These are phyloP conservation scores for Myiotriccus ornatus DNA, from an alignment of 2,797 vertebrate species.

Conservation along the genomic window DNA sequence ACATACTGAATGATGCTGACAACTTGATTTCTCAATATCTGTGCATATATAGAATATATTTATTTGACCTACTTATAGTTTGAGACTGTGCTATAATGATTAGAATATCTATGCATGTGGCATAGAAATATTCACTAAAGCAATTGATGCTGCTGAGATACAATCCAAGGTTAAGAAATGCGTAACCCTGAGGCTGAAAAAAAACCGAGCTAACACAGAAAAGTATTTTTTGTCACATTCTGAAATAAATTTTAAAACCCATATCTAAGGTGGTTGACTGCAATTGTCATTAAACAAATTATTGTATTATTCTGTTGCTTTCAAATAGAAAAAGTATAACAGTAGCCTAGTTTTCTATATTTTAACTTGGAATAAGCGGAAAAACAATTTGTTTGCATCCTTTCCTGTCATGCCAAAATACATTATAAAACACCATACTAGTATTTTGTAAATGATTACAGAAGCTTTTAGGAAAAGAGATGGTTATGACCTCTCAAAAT, in stretches of 20 bases:
- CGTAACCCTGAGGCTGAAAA: not conserved
- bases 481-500: not conserved
- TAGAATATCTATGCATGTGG: not conserved
- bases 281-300: not conserved
- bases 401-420: not conserved
- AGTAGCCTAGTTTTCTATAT: not conserved
- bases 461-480: not conserved
- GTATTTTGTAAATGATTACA: not conserved
- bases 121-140: conserved; percentile 45
- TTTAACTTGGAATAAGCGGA: not conserved
- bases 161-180: conserved; percentile 16
- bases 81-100: not conserved
- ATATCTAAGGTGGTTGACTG: not conserved
- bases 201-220: not conserved
- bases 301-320: not conserved
- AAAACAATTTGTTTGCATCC: not conserved
- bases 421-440: not conserved
- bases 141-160: not conserved
- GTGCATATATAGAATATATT: not conserved
- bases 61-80: conserved; percentile 17
- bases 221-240: not conserved
- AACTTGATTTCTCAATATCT: conserved; percentile 43
- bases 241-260: conserved; percentile 19
- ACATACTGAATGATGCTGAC: conserved; percentile 33
- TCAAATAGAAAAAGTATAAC: not conserved